Evolutionary conservation across 2,888 invertebrate genomes (phyloP), one percentile per base, ranked within the genome.

Genomic region (Latrodectus elegans): DNA sequence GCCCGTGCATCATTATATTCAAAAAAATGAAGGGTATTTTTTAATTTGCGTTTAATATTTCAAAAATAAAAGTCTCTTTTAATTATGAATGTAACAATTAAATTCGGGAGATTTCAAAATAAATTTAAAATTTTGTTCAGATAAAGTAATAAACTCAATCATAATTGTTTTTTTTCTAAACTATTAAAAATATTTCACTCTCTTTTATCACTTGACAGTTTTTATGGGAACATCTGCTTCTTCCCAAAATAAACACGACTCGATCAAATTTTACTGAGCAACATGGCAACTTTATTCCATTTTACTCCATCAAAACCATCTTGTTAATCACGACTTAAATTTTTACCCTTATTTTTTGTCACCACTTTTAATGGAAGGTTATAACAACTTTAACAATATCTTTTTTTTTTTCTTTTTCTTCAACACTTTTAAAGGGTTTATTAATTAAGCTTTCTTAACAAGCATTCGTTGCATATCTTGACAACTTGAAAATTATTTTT

Each of bases 361-460:
- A n/a, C 55, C 49, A 26, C 12, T 80, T 76, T 83, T 75, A 75
- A 53, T 78, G 78, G 14, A 72, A 71, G 49, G 51, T 15, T 52
- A 60, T 71, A 78, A 84, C 77, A 75, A 74, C 49, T 22, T 67
- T 26, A 17, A 15, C 49, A 38, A 38, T 38, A 38, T 38, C 38
- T 38, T 38, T 38, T 38, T 38, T 38, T 38, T 38, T 38, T 38
- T 38, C 70, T 83, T 76, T 70, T 73, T 72, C 51, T 26, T 14
- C 65, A 70, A 65, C 71, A 38, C 26, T 38, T 84, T 64, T 49
- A 65, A 55, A 65, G 65, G 51, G 51, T 52, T 77, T 78, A 84
- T 84, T 84, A 84, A 84, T 84, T 84, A 84, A 84, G 77, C 53
- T 76, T 52, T 49, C 83, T 71, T 76, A 83, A 83, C 84, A 84